Conservation (phyloP, 2,888 invertebrate genomes). For the Rhopalosiphum nymphaeae region DNA sequence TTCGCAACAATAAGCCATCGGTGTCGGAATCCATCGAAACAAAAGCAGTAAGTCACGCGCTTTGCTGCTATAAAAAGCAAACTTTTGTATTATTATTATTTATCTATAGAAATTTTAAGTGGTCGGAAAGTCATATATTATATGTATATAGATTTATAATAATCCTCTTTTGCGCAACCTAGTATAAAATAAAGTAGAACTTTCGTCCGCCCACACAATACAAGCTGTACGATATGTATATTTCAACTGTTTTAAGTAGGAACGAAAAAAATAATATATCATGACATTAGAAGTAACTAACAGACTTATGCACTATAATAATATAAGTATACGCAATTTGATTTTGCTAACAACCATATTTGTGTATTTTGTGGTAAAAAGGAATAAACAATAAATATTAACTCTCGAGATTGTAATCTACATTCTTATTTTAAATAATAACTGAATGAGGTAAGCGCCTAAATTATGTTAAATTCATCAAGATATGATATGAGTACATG, state of each 20-base stretch:
- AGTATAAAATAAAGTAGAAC: constrained; percentile 2
- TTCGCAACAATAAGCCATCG: not conserved
- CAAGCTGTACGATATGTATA: not conserved
- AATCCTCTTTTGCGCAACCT: constrained; percentile 14
- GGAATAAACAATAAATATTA: not conserved
- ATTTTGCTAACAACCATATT: not conserved
- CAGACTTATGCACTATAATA: not conserved
- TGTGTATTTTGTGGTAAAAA: not conserved
- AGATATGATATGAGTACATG: not conserved
- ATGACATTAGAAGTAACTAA: not conserved
- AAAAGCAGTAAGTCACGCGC: constrained; percentile 4
- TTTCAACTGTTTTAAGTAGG: not conserved
- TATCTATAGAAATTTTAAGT: constrained; percentile 6
- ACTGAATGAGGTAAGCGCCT: not conserved
- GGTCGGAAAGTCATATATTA: constrained; percentile 20
- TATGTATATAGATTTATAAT: constrained; percentile 2
- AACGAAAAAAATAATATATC: not conserved
- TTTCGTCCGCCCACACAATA: not conserved
- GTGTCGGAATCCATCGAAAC: not conserved
- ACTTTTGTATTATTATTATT: constrained; percentile 49
- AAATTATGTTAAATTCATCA: not conserved
- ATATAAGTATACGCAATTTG: not conserved
- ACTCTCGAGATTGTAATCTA: not conserved
- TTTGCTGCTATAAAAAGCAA: constrained; percentile 10
- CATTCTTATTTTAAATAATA: not conserved